Evolutionary conservation across 2,888 invertebrate genomes (phyloP).

Genomic region (Phytoseiulus persimilis): DNA sequence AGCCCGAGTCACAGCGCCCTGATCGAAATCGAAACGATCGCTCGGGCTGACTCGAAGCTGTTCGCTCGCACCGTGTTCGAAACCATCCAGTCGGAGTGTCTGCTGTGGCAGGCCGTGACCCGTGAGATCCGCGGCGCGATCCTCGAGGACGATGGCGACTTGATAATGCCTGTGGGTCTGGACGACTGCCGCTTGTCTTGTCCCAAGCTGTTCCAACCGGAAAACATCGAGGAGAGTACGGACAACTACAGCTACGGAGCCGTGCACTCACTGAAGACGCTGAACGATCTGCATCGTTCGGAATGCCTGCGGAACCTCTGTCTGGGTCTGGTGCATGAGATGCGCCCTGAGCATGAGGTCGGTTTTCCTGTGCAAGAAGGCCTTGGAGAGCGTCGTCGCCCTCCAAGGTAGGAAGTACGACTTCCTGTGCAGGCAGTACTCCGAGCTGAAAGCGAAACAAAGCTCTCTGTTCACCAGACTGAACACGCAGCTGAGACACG

Average conservation of each 20-base stretch:
- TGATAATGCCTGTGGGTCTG: conserved; percentile 7
- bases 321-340: conserved; percentile 13
- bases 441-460: conserved; percentile 31
- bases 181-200: conserved; percentile 21
- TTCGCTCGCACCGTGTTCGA: conserved; percentile 35
- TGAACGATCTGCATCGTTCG: conserved; percentile 19
- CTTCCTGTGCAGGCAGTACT: conserved; percentile 35
- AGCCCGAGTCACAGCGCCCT: conserved; percentile 14
- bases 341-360: conserved; percentile 19
- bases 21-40: conserved; percentile 28
- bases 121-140: conserved; percentile 8
- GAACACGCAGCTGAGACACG: conserved; percentile 11
- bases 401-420: conserved; percentile 30
- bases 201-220: conserved; percentile 37
- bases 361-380: conserved; percentile 36
- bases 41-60: conserved; percentile 12
- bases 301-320: conserved; percentile 25
- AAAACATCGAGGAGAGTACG: conserved; percentile 16
- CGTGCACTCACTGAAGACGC: conserved; percentile 27
- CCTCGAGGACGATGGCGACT: not conserved
- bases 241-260: conserved; percentile 31
- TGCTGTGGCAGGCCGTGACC: conserved; percentile 29
- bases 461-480: conserved; percentile 33
- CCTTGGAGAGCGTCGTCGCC: conserved; percentile 24
- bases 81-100: conserved; percentile 17